Evolutionary conservation across 1,140 invertebrate species (phyloP), one percentile per base, ranked within the genome.

Genomic region (Calosoma granatense): DNA sequence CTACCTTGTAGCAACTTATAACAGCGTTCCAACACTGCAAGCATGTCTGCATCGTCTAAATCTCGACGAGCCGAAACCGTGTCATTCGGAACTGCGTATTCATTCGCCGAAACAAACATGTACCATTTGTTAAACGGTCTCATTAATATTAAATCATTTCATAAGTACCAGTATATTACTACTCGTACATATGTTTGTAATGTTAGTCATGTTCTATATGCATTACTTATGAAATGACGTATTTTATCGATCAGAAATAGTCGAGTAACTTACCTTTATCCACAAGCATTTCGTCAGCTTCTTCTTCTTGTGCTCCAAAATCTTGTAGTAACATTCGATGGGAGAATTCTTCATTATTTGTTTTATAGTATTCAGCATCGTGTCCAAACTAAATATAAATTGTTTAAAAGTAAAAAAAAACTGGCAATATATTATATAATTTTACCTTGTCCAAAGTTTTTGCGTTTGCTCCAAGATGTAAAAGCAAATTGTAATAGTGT

Each of bases 401-500:
- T 30, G 23, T 22, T 22, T 23, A 22, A 6, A 53, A 53, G 12
- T 22, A 58, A 54, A 17, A 26, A 43, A 47, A 20, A 12, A 14
- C n/a, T n/a, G n/a, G n/a, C n/a, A n/a, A n/a, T n/a, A n/a, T n/a
- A n/a, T n/a, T n/a, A n/a, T n/a, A n/a, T 2, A 56, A 12, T 74
- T 81, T 82, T 74, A 93, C 91, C 64, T 89, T 87, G 72, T 96
- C 93, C 64, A 85, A 78, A 47, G 84, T 72, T 61, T 88, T 84
- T 1, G 85, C 81, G 74, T 94, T 90, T 14, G 88, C 87, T 41
- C 92, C 92, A 51, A 92, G 75, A 67, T 92, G 88, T 63, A 88
- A 72, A 36, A 96, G 74, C 51, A 92, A 76, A 70, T 92, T 89
- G 70, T 90, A 94, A 65, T 92, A 90, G 69, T 92, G 87, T 0